phyloP scores from a whole-genome alignment of 2,797 vertebrate genomes.

The Pangasius mekongensis region DNA sequence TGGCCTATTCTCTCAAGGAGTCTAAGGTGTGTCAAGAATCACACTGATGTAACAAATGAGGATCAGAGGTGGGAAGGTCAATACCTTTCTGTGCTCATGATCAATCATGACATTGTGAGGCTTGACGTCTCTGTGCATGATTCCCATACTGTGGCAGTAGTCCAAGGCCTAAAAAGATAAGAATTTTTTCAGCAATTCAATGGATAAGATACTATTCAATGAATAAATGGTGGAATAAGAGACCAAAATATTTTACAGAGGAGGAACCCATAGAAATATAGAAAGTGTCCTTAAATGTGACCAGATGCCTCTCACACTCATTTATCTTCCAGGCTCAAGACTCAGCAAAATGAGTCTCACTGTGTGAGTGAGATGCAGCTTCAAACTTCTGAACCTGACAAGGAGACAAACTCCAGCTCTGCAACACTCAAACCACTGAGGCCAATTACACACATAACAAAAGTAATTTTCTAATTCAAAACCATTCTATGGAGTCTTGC shows the following conservation, averaged over 20 bases:
- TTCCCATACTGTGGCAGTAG: conserved; percentile 99
- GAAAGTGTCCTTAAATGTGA: neutral
- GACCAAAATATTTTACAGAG: neutral
- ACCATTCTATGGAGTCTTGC: neutral
- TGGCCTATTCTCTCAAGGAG: too few relatives aligned
- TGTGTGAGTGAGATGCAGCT: conserved; percentile 11
- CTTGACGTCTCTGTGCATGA: conserved; percentile 99
- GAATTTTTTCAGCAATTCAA: neutral
- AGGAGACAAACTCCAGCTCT: neutral
- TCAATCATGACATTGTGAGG: conserved; percentile 99
- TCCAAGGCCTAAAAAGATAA: conserved; percentile 84
- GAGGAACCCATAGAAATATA: neutral
- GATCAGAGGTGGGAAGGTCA: neutral
- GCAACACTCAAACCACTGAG: neutral
- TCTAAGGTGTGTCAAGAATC: neutral
- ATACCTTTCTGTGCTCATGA: conserved; percentile 99
- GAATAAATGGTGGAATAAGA: neutral
- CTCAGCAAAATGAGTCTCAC: conserved; percentile 3
- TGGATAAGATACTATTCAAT: neutral
- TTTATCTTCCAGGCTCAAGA: neutral
- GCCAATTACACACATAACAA: neutral
- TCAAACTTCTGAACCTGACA: conserved; percentile 7
- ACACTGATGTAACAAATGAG: neutral
- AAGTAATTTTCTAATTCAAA: neutral
- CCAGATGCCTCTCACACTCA: neutral